These are phyloP conservation scores for Amazona ochrocephala DNA, from an alignment of 2,797 vertebrate genomes.

Conservation along the genomic window DNA sequence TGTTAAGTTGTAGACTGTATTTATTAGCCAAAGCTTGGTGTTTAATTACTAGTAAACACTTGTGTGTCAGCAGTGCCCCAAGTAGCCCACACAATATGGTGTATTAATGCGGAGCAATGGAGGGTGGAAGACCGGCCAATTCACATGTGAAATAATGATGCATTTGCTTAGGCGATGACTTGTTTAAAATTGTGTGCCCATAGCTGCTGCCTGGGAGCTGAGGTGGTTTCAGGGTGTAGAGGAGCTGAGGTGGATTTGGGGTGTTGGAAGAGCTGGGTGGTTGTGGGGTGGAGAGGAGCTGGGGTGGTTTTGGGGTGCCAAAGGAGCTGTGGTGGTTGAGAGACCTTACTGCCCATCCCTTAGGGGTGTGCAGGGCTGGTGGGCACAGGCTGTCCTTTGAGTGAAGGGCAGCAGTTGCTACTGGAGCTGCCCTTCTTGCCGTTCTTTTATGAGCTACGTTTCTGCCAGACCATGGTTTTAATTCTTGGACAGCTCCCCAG, in stretches of 20 bases:
- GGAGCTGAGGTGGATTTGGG: background rate
- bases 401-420: background rate
- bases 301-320: background rate
- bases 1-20: background rate
- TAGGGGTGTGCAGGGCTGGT: accelerated
- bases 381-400: background rate
- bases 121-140: background rate
- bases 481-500: background rate
- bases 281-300: background rate
- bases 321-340: background rate
- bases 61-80: accelerated
- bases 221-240: background rate
- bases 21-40: background rate
- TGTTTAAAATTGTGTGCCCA: background rate
- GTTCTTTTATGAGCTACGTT: accelerated
- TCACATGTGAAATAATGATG: background rate
- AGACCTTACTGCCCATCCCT: background rate
- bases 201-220: background rate
- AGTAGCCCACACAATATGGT: background rate
- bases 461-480: background rate
- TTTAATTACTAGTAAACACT: background rate
- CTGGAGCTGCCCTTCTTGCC: background rate
- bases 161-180: background rate
- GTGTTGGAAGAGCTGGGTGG: background rate
- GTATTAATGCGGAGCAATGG: background rate